These are phyloP conservation scores for Etheostoma nigrum DNA, from an alignment of 2,797 vertebrate species.

Conservation along the genomic window DNA sequence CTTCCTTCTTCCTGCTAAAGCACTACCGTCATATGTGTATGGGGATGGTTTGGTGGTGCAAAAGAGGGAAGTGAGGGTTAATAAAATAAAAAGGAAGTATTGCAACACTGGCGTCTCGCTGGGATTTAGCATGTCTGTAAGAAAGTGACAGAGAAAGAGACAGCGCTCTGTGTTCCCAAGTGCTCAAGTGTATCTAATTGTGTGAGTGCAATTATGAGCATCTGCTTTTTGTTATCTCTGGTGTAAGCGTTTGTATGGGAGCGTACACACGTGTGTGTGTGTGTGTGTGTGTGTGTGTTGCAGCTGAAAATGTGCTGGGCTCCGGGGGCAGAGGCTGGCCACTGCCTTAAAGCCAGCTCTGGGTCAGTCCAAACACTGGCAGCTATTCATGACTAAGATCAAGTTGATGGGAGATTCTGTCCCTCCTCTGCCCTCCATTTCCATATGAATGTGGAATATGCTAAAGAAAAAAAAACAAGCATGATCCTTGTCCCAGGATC, in stretches of 20 bases:
- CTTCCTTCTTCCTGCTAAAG: neutral
- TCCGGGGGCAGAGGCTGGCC: constrained; percentile 86
- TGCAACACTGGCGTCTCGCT: constrained; percentile 62
- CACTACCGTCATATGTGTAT: neutral
- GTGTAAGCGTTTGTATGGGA: constrained; percentile 12
- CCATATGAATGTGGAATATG: constrained; percentile 99
- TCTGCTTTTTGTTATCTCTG: constrained; percentile 54
- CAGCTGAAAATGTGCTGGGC: constrained; percentile 90
- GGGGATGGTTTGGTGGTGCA: constrained; percentile 1
- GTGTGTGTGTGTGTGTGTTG: constrained; percentile 10
- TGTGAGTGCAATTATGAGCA: constrained; percentile 61
- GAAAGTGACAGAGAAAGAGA: constrained; percentile 46
- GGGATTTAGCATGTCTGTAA: constrained; percentile 82
- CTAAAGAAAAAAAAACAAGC: constrained; percentile 81
- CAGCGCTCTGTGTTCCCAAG: constrained; percentile 39
- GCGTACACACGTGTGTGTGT: neutral
- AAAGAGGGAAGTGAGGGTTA: constrained; percentile 40
- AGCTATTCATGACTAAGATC: constrained; percentile 97
- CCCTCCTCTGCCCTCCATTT: constrained; percentile 94
- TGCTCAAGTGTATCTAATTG: constrained; percentile 60
- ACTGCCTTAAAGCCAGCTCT: constrained; percentile 91
- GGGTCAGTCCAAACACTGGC: constrained; percentile 97
- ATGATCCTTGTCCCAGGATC: constrained; percentile 90
- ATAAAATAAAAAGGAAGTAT: constrained; percentile 38
- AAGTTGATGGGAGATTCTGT: constrained; percentile 99